Evolutionary conservation across 2,888 invertebrate genomes (phyloP), one percentile per base, ranked within the genome.

Genomic region (Sarcophaga caerulescens): DNA sequence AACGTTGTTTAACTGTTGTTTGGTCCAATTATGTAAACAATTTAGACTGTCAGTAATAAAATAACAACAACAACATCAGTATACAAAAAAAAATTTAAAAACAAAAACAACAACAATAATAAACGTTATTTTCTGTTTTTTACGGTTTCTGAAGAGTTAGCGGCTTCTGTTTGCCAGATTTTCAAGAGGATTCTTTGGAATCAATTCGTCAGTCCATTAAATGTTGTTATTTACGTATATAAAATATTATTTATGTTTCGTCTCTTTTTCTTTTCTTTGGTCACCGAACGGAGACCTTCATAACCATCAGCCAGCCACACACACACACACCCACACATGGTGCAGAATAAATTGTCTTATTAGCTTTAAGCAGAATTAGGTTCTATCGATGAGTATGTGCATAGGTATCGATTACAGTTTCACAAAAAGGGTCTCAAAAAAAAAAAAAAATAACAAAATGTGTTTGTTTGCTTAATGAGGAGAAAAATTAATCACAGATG

Each of bases 11-110:
- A 81, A 86, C 81, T 62, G 86, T 86, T 86, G 81, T 78, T 81
- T 78, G 65, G 52, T 80, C 78, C 81, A 81, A 84, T 86, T 81
- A 86, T 81, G 81, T 85, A 85, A 85, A 85, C 85, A 85, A 77
- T 73, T 83, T 80, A 69, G 80, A 77, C 74, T 76, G 79, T 75
- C 81, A 82, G 19, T 74, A 73, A 73, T 68, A 66, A 75, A 84
- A 71, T 73, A 25, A 68, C 60, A 19, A 47, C 45, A 25, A 52
- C n/a, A n/a, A 44, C 60, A 17, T 25, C 81, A 81, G 17, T 70
- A 73, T 69, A 63, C 23, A 23, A 23, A 23, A 52, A 59, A n/a
- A n/a, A n/a, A n/a, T n/a, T n/a, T 6, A 59, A 59, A 59, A 59
- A n/a, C 10, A 59, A 70, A 11, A 65, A 65, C n/a, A 81, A 62